Base-by-base conservation (phyloP, 1,140 invertebrate species). In the Dreissena rostriformis region DNA sequence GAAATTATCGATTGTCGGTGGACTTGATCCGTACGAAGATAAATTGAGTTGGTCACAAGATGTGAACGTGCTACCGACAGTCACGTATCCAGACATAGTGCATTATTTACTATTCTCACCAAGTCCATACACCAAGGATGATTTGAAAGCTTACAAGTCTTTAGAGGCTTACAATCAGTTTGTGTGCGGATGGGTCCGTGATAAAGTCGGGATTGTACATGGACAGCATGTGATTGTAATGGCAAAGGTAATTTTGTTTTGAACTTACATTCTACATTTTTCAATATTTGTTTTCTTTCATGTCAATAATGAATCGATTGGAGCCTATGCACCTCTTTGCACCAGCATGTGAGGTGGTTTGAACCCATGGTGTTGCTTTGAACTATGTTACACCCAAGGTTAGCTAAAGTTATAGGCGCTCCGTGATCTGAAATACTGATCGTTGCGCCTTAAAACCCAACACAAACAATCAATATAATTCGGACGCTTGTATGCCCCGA, bases 81-180 rank as follows among this genome's bases (percentile, higher is more conserved):
- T 84, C 12, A 65, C 65, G 12, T 76, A 84, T 53, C 66, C 79
- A 6, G 80, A 82, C 72, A 87, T 86, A 63, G 76, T 87, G 10
- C 78, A 85, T 67, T 87, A 79, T 63, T 39, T 87, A n/a, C 29
- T 87, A 12, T 84, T 65, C 19, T 49, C 82, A 2, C 67, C 67
- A 53, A 83, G 86, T 80, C n/a, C 80, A 17, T 88, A 88, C 55
- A 85, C 77, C 12, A 11, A 68, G 8, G 80, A 84, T 24, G 80
- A 85, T 24, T 26, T 88, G 6, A 84, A 82, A 75, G 39, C 28
- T 22, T 86, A 84, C 61, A 89, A 89, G 61, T 26, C 74, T 28
- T 39, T 88, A 22, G 86, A 88, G 17, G 81, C 86, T 10, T 88
- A 88, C 63, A 87, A 87, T 66, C 82, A 88, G 68, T 89, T 88